phyloP scores from a whole-genome alignment of 2,113 vertebrate species.

The Nycticryphes semicollaris region DNA sequence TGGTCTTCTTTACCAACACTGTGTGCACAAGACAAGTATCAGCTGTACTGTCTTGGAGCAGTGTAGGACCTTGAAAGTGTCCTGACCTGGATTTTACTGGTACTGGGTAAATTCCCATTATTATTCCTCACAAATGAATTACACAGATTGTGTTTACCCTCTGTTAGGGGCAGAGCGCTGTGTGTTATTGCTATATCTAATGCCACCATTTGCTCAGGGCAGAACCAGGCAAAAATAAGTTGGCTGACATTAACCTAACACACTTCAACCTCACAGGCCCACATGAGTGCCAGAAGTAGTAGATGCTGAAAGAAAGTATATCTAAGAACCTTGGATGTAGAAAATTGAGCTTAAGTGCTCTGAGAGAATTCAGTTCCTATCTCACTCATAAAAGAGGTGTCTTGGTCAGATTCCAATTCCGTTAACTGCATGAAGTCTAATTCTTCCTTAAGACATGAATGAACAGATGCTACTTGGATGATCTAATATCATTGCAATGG shows the following conservation, averaged over 20 bases:
- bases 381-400: neutral
- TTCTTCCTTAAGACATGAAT: neutral
- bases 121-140: slow-evolving; percentile 21
- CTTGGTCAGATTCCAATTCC: neutral
- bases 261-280: neutral
- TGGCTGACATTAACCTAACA: neutral
- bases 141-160: slow-evolving; percentile 42
- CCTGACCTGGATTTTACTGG: slow-evolving; percentile 12
- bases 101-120: neutral
- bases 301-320: neutral
- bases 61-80: neutral
- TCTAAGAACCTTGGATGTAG: neutral
- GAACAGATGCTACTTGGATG: neutral
- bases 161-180: neutral
- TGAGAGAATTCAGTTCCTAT: neutral
- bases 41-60: neutral
- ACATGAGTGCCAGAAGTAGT: neutral
- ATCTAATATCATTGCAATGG: neutral
- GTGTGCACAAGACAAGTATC: neutral
- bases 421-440: neutral
- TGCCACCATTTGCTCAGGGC: slow-evolving; percentile 23
- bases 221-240: slow-evolving; percentile 28
- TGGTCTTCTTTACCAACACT: neutral
- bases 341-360: neutral
- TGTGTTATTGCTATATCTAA: slow-evolving; percentile 42